Evolutionary conservation across 2,797 vertebrate species (phyloP).

Genomic region (Enteromius thamalakanensis): DNA sequence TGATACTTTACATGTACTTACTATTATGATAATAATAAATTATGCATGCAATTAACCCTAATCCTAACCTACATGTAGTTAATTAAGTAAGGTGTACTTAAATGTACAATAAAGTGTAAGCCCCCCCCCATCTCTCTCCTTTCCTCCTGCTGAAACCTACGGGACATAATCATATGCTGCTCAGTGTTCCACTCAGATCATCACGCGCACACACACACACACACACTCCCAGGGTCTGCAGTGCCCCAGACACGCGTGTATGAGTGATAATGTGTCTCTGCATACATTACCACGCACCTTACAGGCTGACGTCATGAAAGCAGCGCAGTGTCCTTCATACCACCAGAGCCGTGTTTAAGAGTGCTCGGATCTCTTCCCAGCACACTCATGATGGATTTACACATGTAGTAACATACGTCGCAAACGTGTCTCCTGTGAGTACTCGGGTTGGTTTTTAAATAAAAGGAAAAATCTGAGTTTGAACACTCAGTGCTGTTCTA

Average conservation of each 20-base stretch:
- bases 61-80: too few species aligned
- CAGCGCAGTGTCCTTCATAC: conserved; percentile 2
- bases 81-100: too few species aligned
- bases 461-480: not conserved
- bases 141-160: conserved; percentile 57
- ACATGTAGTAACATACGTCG: not conserved
- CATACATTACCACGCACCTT: not conserved
- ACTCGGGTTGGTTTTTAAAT: not conserved
- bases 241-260: not conserved
- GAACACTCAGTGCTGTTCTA: not conserved
- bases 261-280: conserved; percentile 22
- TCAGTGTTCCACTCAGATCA: conserved; percentile 62
- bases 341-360: not conserved
- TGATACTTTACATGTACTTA: too few species aligned
- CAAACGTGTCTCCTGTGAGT: not conserved
- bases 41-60: too few species aligned
- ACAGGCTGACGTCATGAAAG: not conserved
- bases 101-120: not conserved
- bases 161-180: conserved; percentile 76
- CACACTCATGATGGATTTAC: not conserved
- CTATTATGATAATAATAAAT: too few species aligned
- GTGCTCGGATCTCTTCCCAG: not conserved
- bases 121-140: not conserved
- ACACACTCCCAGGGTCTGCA: conserved; percentile 18
- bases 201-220: conserved; percentile 54